Conservation (phyloP, 2,113 vertebrate species). For the Cyanoliseus patagonus region DNA sequence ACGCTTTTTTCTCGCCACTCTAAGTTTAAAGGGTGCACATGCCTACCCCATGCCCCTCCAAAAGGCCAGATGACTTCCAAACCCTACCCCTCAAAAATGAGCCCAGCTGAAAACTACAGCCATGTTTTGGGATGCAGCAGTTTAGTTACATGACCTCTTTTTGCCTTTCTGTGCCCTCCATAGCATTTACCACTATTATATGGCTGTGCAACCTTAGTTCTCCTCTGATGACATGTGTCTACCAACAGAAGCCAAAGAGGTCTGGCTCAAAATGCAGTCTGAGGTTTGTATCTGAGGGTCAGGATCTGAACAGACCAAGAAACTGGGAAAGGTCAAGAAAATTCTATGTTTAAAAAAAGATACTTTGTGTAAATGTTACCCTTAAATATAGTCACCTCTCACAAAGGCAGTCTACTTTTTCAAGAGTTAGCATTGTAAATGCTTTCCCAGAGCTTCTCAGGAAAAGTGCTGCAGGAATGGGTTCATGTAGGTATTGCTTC, state of each 20-base stretch:
- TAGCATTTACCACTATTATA: background rate
- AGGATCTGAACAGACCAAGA: background rate
- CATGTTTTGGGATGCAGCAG: background rate
- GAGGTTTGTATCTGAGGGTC: background rate
- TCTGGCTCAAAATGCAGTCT: background rate
- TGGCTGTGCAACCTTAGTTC: background rate
- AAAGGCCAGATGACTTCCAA: background rate
- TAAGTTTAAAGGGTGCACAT: background rate
- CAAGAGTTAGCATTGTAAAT: background rate
- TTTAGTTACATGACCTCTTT: background rate
- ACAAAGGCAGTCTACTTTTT: background rate
- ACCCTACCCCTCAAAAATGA: background rate
- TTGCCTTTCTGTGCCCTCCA: background rate
- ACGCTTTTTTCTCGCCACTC: background rate
- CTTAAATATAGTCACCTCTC: background rate
- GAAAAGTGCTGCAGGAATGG: background rate
- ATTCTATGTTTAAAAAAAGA: fast-evolving
- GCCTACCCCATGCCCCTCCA: background rate
- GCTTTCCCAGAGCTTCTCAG: background rate
- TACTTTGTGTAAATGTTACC: background rate
- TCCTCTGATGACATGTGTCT: background rate
- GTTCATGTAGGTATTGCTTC: background rate
- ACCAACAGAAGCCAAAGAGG: background rate
- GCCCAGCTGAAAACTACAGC: background rate
- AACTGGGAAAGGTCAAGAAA: background rate